These are phyloP conservation scores for Grantiella picta DNA, from an alignment of 2,113 vertebrate genomes.

Conservation along the genomic window DNA sequence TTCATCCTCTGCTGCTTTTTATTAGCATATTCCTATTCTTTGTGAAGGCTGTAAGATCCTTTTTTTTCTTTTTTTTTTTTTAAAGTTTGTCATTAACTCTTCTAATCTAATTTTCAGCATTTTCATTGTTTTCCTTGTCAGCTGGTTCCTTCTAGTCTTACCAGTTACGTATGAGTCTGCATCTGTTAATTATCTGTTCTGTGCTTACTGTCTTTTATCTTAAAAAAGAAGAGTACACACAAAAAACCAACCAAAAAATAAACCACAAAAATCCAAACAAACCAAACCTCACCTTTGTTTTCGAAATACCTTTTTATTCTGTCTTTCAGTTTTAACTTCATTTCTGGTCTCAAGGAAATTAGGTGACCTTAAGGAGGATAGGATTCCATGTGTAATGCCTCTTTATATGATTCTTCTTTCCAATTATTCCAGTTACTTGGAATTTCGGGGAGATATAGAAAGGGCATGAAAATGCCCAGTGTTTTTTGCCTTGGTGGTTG, in stretches of 20 bases:
- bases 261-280: background rate
- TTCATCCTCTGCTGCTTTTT: background rate
- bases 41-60: background rate
- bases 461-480: background rate
- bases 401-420: background rate
- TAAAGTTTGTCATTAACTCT: background rate
- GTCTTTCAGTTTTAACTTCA: background rate
- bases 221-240: background rate
- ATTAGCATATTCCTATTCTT: background rate
- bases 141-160: background rate
- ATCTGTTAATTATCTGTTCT: background rate
- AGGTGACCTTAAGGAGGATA: background rate
- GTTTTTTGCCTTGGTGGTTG: constrained; percentile 11
- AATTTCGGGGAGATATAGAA: background rate
- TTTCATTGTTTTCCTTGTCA: background rate
- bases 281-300: background rate
- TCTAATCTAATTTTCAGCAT: background rate
- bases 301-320: background rate
- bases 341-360: background rate
- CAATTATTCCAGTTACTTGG: constrained; percentile 3
- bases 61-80: background rate
- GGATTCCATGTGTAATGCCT: background rate
- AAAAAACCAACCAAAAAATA: background rate
- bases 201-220: background rate
- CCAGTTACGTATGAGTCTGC: background rate